phyloP scores from a whole-genome alignment of 1,140 invertebrate genomes.

The Caenorhabditis remanei region DNA sequence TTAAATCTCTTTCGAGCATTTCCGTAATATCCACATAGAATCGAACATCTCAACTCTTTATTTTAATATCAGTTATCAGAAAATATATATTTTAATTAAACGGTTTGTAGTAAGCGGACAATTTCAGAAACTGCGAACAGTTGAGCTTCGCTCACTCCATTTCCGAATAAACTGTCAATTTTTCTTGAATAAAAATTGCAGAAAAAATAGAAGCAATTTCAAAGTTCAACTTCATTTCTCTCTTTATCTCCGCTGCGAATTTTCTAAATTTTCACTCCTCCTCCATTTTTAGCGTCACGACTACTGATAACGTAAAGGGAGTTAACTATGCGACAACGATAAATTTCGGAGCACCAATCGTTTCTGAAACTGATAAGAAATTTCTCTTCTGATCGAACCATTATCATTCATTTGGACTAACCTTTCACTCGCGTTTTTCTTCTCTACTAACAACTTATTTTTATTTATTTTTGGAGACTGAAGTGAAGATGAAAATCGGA shows the following conservation, averaged over 20 bases:
- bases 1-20: too few relatives aligned
- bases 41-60: too few relatives aligned
- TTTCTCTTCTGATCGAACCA: background rate
- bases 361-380: slow-evolving; percentile 18
- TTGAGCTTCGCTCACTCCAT: background rate
- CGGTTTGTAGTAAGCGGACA: too few relatives aligned
- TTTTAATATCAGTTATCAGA: too few relatives aligned
- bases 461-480: too few relatives aligned
- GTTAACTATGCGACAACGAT: slow-evolving; percentile 37
- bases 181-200: too few relatives aligned
- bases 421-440: background rate
- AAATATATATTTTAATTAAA: too few relatives aligned
- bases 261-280: too few relatives aligned
- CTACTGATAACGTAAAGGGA: background rate
- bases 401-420: background rate
- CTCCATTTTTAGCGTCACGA: background rate
- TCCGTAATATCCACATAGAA: too few relatives aligned
- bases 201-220: background rate
- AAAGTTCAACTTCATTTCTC: background rate
- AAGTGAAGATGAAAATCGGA: background rate
- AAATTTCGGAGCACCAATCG: background rate
- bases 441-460: too few relatives aligned
- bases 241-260: background rate
- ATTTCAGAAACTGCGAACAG: too few relatives aligned
- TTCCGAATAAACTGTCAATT: background rate